A percentile compares a stretch with the other conserved stretches of the same genome.
Conservation (phyloP, 2,888 invertebrate genomes). For the Lycaena phlaeas region DNA sequence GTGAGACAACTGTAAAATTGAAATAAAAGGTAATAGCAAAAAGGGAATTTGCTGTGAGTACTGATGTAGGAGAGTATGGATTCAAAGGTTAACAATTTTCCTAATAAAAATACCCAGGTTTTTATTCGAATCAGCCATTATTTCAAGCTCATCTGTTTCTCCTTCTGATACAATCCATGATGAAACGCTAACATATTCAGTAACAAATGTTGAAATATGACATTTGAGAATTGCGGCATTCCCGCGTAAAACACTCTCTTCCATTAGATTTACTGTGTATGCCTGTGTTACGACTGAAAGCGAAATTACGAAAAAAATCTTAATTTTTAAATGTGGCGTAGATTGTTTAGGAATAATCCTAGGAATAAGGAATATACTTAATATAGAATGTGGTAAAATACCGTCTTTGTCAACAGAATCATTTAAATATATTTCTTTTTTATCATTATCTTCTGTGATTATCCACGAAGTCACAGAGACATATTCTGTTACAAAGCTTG, state of each 20-base stretch:
- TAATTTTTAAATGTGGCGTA: not conserved
- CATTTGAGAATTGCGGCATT: conserved; percentile 93
- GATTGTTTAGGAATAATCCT: not conserved
- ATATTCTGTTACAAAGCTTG: conserved; percentile 90
- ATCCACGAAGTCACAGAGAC: conserved; percentile 86
- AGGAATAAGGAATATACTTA: not conserved
- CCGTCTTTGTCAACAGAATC: conserved; percentile 41
- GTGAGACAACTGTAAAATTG: conserved; percentile 85
- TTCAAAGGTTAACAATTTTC: conserved; percentile 7
- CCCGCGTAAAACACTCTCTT: conserved; percentile 91
- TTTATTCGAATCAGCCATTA: conserved; percentile 44
- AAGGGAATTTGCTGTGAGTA: no score
- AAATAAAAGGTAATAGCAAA: conserved; percentile 8
- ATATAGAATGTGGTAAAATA: conserved; percentile 26
- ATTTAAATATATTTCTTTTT: conserved; percentile 45
- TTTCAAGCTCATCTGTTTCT: conserved; percentile 58
- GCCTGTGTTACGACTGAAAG: conserved; percentile 89
- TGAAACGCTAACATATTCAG: conserved; percentile 89
- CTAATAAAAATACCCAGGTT: conserved; percentile 44
- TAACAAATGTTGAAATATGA: conserved; percentile 93
- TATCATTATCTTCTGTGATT: conserved; percentile 74
- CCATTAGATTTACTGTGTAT: conserved; percentile 91
- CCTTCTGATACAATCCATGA: conserved; percentile 89
- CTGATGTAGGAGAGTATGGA: no score
- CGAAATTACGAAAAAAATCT: conserved; percentile 25